phyloP scores from a whole-genome alignment of 2,113 vertebrate genomes.

The Melanostigma gelatinosum region DNA sequence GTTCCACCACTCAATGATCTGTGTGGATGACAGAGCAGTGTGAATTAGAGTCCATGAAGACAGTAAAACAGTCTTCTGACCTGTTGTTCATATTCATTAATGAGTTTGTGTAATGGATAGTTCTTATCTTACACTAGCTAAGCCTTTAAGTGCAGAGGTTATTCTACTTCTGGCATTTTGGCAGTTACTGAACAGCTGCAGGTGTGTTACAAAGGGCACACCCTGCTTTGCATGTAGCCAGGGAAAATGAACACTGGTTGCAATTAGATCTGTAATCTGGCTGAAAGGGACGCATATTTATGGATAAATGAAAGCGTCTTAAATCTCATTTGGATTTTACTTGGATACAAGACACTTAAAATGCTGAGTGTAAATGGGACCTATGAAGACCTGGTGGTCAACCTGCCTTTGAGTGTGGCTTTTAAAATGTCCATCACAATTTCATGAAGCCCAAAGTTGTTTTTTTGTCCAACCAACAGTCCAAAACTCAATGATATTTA shows the following conservation, averaged over 20 bases:
- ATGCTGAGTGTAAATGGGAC: too few species aligned
- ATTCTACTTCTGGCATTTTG: neutral
- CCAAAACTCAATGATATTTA: neutral
- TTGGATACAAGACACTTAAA: neutral
- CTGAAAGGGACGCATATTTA: neutral
- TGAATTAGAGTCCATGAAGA: neutral
- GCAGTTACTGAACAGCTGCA: neutral
- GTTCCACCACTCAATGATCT: neutral
- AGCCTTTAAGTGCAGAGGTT: neutral
- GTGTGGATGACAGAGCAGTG: neutral
- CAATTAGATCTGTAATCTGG: neutral
- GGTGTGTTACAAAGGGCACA: neutral
- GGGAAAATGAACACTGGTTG: neutral
- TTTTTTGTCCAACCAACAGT: neutral
- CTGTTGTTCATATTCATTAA: neutral
- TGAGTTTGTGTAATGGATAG: neutral
- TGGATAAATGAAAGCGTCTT: neutral
- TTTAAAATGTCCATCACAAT: conserved; percentile 3
- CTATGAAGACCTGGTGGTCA: neutral
- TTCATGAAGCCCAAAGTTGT: neutral
- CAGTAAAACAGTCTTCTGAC: neutral
- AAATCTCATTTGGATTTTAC: neutral
- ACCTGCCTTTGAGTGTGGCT: neutral
- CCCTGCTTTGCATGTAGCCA: neutral
- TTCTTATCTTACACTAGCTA: neutral